A percentile compares a stretch with the other conserved stretches of the same genome.
Evolutionary conservation across 2,797 vertebrate species (phyloP).

Genomic region (Amazona ochrocephala): DNA sequence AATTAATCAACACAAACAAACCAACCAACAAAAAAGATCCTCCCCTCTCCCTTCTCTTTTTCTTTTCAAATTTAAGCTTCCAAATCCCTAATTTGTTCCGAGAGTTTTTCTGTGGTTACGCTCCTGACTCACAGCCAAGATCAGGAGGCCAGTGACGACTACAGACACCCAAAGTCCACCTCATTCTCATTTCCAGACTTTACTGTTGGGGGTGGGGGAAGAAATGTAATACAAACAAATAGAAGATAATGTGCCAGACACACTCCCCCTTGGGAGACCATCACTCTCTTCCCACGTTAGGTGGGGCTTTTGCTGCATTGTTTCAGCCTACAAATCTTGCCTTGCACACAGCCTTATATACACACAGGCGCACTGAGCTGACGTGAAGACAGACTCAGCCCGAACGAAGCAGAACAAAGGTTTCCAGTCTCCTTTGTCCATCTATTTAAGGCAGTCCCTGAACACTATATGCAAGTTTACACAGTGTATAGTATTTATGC

Average conservation of each 20-base stretch:
- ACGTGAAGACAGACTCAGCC: not conserved
- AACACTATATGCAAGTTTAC: not conserved
- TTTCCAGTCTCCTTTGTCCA: not conserved
- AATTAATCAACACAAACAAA: not conserved
- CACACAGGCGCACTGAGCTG: not conserved
- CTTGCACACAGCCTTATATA: not conserved
- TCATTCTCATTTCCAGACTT: constrained; percentile 9
- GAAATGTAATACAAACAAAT: constrained; percentile 21
- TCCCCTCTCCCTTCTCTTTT: not conserved
- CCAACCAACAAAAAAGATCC: not conserved
- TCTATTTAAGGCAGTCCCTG: not conserved
- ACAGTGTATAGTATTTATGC: not conserved
- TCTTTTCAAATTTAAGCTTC: not conserved
- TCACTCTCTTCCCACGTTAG: constrained; percentile 25
- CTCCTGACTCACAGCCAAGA: constrained; percentile 33
- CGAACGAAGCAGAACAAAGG: not conserved
- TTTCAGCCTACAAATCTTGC: constrained; percentile 1
- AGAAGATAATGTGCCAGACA: constrained; percentile 22
- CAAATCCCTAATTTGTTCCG: constrained; percentile 7
- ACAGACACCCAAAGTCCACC: not conserved
- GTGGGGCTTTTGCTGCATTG: constrained; percentile 42
- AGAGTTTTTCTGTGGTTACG: not conserved
- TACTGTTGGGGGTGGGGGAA: not conserved
- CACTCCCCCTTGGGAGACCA: not conserved
- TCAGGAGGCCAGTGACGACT: not conserved